These are phyloP conservation scores for Dysidea cf. avara DNA, from an alignment of 37 sponge, comb jelly and placozoan genomes.

Conservation along the genomic window DNA sequence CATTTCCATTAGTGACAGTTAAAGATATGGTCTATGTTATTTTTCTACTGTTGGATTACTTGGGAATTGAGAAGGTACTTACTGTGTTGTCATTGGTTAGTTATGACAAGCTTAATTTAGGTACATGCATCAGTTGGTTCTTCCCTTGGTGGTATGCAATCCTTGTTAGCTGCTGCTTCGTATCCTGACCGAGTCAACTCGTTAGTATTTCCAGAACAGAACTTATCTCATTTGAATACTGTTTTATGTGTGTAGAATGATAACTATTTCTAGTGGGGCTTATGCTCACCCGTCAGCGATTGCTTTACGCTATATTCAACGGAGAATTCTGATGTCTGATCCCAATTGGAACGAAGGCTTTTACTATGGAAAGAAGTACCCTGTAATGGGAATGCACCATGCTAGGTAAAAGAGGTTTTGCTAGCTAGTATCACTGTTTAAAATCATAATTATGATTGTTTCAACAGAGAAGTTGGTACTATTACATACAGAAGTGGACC, in stretches of 20 bases:
- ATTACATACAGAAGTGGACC: slow-evolving; percentile 75
- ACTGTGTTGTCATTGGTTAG: neutral
- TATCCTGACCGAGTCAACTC: slow-evolving; percentile 69
- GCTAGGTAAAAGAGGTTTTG: slow-evolving; percentile 48
- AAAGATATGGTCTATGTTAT: slow-evolving; percentile 66
- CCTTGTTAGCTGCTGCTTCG: slow-evolving; percentile 52
- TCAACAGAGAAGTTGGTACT: slow-evolving; percentile 66
- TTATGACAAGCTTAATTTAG: slow-evolving; percentile 7
- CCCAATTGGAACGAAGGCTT: slow-evolving; percentile 79
- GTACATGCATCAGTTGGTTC: slow-evolving; percentile 71
- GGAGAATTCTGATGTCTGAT: slow-evolving; percentile 75
- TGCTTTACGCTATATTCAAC: slow-evolving; percentile 74
- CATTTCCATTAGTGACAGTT: slow-evolving; percentile 71
- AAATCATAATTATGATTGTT: neutral
- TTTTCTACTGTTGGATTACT: slow-evolving; percentile 65
- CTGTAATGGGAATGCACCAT: slow-evolving; percentile 73
- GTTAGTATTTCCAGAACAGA: slow-evolving; percentile 14
- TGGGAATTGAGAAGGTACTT: slow-evolving; percentile 51
- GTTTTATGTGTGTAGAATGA: slow-evolving; percentile 26
- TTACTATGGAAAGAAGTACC: slow-evolving; percentile 69
- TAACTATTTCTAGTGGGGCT: slow-evolving; percentile 60
- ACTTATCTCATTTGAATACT: neutral
- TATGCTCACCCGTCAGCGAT: slow-evolving; percentile 70
- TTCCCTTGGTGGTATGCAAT: slow-evolving; percentile 80
- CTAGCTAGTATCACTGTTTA: neutral